phyloP scores from a whole-genome alignment of 2,888 invertebrate genomes.

The Cheilosia variabilis region DNA sequence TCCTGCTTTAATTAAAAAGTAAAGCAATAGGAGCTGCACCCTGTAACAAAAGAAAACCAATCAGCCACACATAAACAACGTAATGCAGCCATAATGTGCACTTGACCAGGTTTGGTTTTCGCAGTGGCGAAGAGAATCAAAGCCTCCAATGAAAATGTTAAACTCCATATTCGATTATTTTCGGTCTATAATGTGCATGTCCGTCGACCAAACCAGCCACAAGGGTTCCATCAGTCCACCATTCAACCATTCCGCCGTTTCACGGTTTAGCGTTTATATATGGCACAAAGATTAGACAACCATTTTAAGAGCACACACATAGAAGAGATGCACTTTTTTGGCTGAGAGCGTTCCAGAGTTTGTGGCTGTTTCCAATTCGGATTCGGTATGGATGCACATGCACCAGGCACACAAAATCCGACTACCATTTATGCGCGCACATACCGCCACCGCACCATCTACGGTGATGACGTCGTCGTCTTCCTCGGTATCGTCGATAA shows the following conservation, averaged over 20 bases:
- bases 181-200: constrained; percentile 70
- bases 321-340: constrained; percentile 70
- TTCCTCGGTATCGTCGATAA: constrained; percentile 27
- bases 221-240: constrained; percentile 24
- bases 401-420: constrained; percentile 9
- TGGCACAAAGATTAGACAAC: constrained; percentile 68
- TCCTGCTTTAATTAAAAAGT: neutral
- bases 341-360: constrained; percentile 60
- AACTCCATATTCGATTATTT: constrained; percentile 67
- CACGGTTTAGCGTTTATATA: constrained; percentile 41
- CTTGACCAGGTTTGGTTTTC: neutral
- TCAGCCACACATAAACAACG: constrained; percentile 23
- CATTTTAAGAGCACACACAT: constrained; percentile 69
- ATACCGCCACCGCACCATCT: constrained; percentile 68
- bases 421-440: constrained; percentile 59
- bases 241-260: neutral
- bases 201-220: constrained; percentile 41
- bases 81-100: constrained; percentile 31
- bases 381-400: constrained; percentile 50
- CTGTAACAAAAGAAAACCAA: constrained; percentile 17
- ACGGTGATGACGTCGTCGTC: constrained; percentile 60
- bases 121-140: constrained; percentile 5
- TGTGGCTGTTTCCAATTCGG: constrained; percentile 51
- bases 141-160: constrained; percentile 60
- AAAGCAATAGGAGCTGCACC: neutral